A percentile compares a stretch with the other conserved stretches of the same genome.
Evolutionary conservation across 2,888 invertebrate species (phyloP).

Genomic region (Sylvicola cinctus): DNA sequence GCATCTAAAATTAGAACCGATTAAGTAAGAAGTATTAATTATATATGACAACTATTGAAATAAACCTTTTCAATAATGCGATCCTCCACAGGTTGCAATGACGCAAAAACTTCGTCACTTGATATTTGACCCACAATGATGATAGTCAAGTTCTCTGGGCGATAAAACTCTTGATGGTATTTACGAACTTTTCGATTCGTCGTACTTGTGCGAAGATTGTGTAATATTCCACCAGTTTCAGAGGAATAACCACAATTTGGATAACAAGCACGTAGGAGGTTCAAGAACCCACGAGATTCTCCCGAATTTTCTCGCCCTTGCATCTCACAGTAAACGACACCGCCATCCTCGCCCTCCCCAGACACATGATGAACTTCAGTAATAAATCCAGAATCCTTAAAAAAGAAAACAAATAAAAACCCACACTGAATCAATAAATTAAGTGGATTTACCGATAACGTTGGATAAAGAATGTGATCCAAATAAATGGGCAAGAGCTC

Average conservation of each 20-base stretch:
- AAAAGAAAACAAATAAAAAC: constrained; percentile 2
- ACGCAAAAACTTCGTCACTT: constrained; percentile 50
- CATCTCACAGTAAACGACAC: constrained; percentile 94
- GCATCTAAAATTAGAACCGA: not conserved
- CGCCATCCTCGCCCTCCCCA: constrained; percentile 72
- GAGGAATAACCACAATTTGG: constrained; percentile 67
- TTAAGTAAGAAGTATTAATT: not conserved
- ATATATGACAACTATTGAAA: constrained; percentile 2
- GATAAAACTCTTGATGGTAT: constrained; percentile 71
- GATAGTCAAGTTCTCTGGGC: constrained; percentile 70
- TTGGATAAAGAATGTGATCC: constrained; percentile 74
- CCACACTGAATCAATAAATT: not conserved
- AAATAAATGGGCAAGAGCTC: constrained; percentile 76
- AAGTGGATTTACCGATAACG: constrained; percentile 36
- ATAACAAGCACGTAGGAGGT: constrained; percentile 49
- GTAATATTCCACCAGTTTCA: constrained; percentile 67
- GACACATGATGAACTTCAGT: constrained; percentile 89
- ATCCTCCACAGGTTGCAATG: constrained; percentile 48
- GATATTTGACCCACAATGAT: constrained; percentile 67
- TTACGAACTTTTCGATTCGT: constrained; percentile 57
- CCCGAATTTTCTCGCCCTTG: constrained; percentile 69
- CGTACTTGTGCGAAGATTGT: constrained; percentile 63
- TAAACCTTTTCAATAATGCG: constrained; percentile 38
- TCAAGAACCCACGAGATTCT: constrained; percentile 44
- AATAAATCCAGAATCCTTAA: constrained; percentile 53